Evolutionary conservation across 1,140 invertebrate species (phyloP), one percentile per base, ranked within the genome.

Genomic region (Euschistus heros): DNA sequence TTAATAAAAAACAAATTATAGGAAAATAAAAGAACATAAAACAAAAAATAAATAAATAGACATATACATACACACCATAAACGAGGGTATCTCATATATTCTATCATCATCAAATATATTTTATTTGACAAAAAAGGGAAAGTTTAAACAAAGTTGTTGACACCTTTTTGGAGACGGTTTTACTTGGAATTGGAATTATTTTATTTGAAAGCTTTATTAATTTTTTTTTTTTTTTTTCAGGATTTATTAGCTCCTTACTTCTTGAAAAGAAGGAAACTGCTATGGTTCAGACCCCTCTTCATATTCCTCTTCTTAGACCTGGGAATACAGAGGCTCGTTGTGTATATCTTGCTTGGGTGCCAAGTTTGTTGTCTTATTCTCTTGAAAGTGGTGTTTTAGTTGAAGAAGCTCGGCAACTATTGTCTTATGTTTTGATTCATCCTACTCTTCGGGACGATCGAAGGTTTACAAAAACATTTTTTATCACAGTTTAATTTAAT

Each of bases 341-440:
- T 55, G 81, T 82, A 67, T 90, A 89, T 75, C 76, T 89, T 62
- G 75, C 78, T 59, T 80, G 85, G 14, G 85, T 90, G 69, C 84
- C 85, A 10, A 82, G 83, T 71, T 77, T 88, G 65, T 79, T 88
- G 10, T 81, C 75, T 71, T 82, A 82, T 73, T 83, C 79, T 68
- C 78, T 84, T 63, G 79, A 81, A 62, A 80, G 82, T 55, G 81
- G 83, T 68, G 80, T 81, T 63, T 81, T 83, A 66, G 83, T 86
- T 44, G 86, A 88, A 73, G 86, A 88, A 70, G 78, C 81, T 1
- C 46, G 65, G 66, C 88, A 91, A 76, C 81, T 95, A 54, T 81
- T 96, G 67, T 92, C 90, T 0, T 96, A 94, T 74, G 84, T 91
- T 66, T 82, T 95, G 66, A 92, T 96, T 70, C 94, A 96, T 80